These are phyloP conservation scores for Leptura quadrifasciata DNA, from an alignment of 2,888 invertebrate genomes.

Conservation along the genomic window DNA sequence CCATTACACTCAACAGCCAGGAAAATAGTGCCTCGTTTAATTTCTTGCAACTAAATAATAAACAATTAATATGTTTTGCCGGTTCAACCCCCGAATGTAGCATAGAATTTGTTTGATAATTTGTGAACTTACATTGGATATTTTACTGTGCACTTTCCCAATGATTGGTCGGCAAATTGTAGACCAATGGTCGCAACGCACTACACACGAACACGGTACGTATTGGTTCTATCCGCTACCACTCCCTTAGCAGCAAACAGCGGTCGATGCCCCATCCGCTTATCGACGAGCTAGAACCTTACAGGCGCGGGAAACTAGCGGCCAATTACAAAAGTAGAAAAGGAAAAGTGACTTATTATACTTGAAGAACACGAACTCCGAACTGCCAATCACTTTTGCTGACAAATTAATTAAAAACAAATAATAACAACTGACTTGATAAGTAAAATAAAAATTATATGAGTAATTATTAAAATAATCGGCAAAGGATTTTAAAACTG, in stretches of 20 bases:
- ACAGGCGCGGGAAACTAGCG: slow-evolving; percentile 71
- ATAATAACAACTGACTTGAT: not conserved
- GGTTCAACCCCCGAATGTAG: slow-evolving; percentile 68
- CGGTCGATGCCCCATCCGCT: slow-evolving; percentile 71
- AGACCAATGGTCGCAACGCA: slow-evolving; percentile 90
- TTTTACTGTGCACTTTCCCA: slow-evolving; percentile 85
- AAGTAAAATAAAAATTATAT: not conserved
- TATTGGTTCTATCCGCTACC: slow-evolving; percentile 84
- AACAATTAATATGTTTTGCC: slow-evolving; percentile 66
- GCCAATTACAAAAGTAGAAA: slow-evolving; percentile 72
- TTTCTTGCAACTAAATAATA: slow-evolving; percentile 55
- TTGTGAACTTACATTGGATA: slow-evolving; percentile 86
- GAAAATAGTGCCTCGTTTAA: slow-evolving; percentile 20
- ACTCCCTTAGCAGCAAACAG: slow-evolving; percentile 76
- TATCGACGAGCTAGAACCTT: slow-evolving; percentile 68
- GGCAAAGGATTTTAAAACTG: too few species aligned
- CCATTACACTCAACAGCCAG: slow-evolving; percentile 43
- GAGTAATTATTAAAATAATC: not conserved
- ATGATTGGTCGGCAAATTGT: slow-evolving; percentile 93
- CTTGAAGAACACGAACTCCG: slow-evolving; percentile 41
- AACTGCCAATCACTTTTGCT: slow-evolving; percentile 34
- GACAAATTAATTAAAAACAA: slow-evolving; percentile 30
- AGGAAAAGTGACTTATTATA: slow-evolving; percentile 63
- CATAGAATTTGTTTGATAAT: slow-evolving; percentile 78
- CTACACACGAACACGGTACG: slow-evolving; percentile 79